phyloP scores from a whole-genome alignment of 2,888 invertebrate genomes.

The Ceratothoa steindachneri region DNA sequence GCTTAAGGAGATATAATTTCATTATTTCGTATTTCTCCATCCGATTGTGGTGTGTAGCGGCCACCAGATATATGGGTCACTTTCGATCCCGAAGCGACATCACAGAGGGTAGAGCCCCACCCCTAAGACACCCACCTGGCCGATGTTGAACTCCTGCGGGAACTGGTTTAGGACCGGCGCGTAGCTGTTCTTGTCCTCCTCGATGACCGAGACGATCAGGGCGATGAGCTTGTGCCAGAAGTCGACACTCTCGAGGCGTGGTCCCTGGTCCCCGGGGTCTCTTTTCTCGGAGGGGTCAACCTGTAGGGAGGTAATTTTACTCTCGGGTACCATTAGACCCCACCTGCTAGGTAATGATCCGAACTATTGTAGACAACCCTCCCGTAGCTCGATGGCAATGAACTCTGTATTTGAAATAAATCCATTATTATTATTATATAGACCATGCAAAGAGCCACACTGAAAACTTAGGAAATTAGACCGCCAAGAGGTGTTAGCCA shows the following conservation, averaged over 20 bases:
- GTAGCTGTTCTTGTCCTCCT: constrained; percentile 97
- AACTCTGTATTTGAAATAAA: not conserved
- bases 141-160: constrained; percentile 97
- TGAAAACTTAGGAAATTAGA: too few relatives aligned
- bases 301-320: too few relatives aligned
- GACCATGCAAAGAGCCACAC: too few relatives aligned
- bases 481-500: too few relatives aligned
- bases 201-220: constrained; percentile 94
- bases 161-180: constrained; percentile 97
- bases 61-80: too few relatives aligned
- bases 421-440: not conserved
- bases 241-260: constrained; percentile 79
- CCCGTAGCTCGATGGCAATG: too few relatives aligned
- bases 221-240: constrained; percentile 98
- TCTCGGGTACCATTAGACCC: constrained; percentile 4
- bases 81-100: too few relatives aligned
- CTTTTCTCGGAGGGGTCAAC: constrained; percentile 86
- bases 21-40: too few relatives aligned
- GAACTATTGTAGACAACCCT: too few relatives aligned
- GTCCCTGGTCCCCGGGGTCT: constrained; percentile 68
- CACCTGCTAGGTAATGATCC: constrained; percentile 21
- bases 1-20: too few relatives aligned
- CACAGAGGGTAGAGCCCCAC: too few relatives aligned
- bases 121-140: constrained; percentile 74
- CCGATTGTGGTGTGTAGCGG: too few relatives aligned